phyloP scores from a whole-genome alignment of 2,797 vertebrate species.

The Pangasius sanitwongsei region DNA sequence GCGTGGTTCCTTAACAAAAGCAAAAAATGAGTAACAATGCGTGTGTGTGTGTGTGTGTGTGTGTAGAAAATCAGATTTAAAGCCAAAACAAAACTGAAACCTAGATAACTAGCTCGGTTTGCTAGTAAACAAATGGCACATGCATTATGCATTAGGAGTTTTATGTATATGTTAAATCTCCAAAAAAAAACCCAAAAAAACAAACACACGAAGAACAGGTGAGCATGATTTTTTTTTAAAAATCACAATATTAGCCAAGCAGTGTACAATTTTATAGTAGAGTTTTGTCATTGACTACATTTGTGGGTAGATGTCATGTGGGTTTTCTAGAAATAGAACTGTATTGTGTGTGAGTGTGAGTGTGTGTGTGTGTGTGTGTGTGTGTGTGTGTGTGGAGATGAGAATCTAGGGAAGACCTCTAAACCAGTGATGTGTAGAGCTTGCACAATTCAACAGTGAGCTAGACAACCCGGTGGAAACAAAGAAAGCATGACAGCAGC shows the following conservation, averaged over 20 bases:
- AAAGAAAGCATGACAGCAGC: constrained; percentile 30
- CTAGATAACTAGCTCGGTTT: neutral
- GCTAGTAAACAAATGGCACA: neutral
- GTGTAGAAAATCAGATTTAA: neutral
- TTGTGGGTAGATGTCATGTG: neutral
- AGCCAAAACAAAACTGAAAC: constrained; percentile 3
- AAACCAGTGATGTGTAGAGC: neutral
- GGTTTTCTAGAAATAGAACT: neutral
- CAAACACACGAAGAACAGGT: neutral
- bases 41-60: neutral
- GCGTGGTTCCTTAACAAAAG: neutral
- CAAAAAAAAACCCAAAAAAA: neutral
- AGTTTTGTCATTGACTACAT: neutral
- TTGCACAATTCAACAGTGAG: neutral
- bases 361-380: neutral
- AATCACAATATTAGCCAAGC: neutral
- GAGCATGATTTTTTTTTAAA: too few species aligned
- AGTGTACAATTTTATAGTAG: neutral
- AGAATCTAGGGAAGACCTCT: neutral
- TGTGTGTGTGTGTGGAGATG: neutral
- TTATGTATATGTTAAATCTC: neutral
- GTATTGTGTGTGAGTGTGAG: neutral
- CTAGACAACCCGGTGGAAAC: constrained; percentile 10
- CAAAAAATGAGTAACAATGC: neutral
- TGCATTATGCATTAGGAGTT: neutral